Evolutionary conservation across 2,888 invertebrate genomes (phyloP).

Genomic region (Mythimna loreyi): DNA sequence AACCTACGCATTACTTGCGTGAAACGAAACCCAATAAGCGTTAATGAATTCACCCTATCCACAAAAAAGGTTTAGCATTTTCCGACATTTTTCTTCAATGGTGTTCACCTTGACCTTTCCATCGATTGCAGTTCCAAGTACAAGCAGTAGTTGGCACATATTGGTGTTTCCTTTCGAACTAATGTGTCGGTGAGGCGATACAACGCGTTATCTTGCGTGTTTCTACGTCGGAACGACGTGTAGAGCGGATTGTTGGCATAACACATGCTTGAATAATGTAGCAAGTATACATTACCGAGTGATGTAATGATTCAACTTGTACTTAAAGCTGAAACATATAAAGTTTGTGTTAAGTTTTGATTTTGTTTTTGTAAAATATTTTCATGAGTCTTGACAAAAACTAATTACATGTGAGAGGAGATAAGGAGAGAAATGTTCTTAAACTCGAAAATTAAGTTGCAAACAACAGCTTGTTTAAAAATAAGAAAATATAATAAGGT

Average conservation of each 20-base stretch:
- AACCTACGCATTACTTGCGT: constrained; percentile 32
- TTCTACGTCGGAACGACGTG: constrained; percentile 34
- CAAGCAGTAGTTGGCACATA: constrained; percentile 43
- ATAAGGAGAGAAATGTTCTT: no score
- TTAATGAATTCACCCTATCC: constrained; percentile 56
- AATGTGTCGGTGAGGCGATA: constrained; percentile 45
- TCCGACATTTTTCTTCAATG: constrained; percentile 57
- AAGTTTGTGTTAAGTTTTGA: background rate
- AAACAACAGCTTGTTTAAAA: no score
- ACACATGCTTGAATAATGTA: constrained; percentile 31
- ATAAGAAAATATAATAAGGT: no score
- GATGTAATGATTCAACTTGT: constrained; percentile 15
- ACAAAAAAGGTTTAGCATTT: constrained; percentile 43
- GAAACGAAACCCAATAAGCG: constrained; percentile 42
- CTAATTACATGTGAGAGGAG: background rate
- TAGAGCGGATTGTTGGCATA: constrained; percentile 20
- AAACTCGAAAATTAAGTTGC: no score
- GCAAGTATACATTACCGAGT: constrained; percentile 20
- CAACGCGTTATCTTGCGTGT: constrained; percentile 45
- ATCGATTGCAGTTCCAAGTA: constrained; percentile 70
- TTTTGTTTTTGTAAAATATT: background rate
- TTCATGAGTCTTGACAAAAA: background rate
- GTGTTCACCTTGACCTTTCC: constrained; percentile 67
- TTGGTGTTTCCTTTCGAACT: constrained; percentile 54
- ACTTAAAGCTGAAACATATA: constrained; percentile 2